Evolutionary conservation across 2,113 vertebrate genomes (phyloP), one percentile per base, ranked within the genome.

Genomic region (Oncorhynchus gorbuscha): DNA sequence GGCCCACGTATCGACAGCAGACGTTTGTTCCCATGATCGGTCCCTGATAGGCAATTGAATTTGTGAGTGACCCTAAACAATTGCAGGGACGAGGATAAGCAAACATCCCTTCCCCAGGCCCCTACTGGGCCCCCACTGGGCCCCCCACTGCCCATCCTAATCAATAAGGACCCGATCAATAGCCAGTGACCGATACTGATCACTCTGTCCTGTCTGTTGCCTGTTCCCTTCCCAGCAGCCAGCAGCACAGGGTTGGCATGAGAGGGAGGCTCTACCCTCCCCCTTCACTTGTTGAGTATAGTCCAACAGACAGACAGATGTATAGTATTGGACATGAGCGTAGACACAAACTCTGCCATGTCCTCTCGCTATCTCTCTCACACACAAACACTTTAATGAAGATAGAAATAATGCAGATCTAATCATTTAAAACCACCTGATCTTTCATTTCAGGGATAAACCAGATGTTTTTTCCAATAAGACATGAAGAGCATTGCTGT

Each of bases 91-190:
- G 81, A 74, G 81, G 79, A 79, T 83, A 79, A 85, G 75, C 18
- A 14, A 72, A 75, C 77, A 61, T 78, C 73, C 73, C 39, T 45
- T 45, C 2, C 39, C 39, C 79, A 77, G 49, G 59, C 68, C 48
- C 59, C 35, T 22, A 74, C 79, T 55, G 49, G 49, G 65, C 14
- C 2, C 66, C 76, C 64, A 48, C 83, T 71, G 81, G 32, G 59
- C 14, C 2, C 66, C 76, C 76, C 64, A 48, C 83, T 71, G 81
- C 81, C 86, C 66, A 86, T 80, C 82, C 86, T 69, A 32, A 92
- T 94, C 92, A 90, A 90, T 91, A 85, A 35, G 48, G 2, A 48
- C 30, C 75, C 24, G 35, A 88, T 92, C 88, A 61, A 95, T 95
- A 80, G 80, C 75, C 85, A 84, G 88, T 76, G 49, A 81, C 87